These are phyloP conservation scores for Berghia stephanieae DNA, from an alignment of 1,140 invertebrate species.

Conservation along the genomic window DNA sequence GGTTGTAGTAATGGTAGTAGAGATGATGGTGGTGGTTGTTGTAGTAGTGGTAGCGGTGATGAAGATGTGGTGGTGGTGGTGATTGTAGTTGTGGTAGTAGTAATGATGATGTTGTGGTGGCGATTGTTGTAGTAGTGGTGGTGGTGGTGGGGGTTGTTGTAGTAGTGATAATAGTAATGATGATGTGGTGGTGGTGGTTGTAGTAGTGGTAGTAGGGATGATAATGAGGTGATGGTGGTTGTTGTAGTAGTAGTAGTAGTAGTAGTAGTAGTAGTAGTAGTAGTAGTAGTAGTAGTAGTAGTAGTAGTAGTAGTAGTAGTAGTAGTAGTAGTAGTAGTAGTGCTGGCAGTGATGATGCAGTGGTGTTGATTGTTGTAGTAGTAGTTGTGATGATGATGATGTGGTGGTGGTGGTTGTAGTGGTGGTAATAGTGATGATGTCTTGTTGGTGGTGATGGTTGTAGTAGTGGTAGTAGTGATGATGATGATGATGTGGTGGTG, in stretches of 20 bases:
- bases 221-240: too few relatives aligned
- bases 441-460: neutral
- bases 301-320: conserved; percentile 15
- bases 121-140: too few relatives aligned
- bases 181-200: too few relatives aligned
- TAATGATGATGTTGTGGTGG: too few relatives aligned
- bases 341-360: neutral
- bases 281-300: neutral
- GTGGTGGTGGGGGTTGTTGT: too few relatives aligned
- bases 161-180: too few relatives aligned
- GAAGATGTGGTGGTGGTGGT: too few relatives aligned
- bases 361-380: neutral
- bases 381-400: neutral
- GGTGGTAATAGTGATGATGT: neutral
- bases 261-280: neutral
- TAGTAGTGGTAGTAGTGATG: neutral
- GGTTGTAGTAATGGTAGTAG: too few relatives aligned
- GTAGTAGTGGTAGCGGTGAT: too few relatives aligned
- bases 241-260: conserved; percentile 10
- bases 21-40: too few relatives aligned
- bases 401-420: neutral
- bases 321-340: conserved; percentile 12
- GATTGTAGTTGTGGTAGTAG: too few relatives aligned
- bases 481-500: neutral
- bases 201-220: too few relatives aligned